Percentiles rank a stretch among this genome's conserved stretches.
These are phyloP conservation scores for Drosophila kuntzei DNA, from an alignment of 2,888 invertebrate species.

Conservation along the genomic window DNA sequence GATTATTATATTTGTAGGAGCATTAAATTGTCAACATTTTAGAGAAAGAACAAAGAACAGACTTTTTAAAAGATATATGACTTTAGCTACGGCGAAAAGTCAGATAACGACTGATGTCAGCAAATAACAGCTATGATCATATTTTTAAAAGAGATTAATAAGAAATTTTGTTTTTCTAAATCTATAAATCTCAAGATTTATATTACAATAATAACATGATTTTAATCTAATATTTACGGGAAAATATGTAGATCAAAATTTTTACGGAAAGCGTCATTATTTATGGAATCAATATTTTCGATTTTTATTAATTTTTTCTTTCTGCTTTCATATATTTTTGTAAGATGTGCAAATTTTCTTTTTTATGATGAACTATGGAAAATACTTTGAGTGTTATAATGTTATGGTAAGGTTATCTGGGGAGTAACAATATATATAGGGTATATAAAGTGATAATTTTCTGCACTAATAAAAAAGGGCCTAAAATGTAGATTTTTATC, in stretches of 20 bases:
- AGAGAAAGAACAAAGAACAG: too few species aligned
- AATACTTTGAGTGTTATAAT: too few species aligned
- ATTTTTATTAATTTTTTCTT: neutral
- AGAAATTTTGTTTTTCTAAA: neutral
- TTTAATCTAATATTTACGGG: neutral
- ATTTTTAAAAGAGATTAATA: slow-evolving; percentile 1
- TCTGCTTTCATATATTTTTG: neutral
- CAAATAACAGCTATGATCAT: slow-evolving; percentile 1
- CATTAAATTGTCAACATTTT: neutral
- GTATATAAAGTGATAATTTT: too few species aligned
- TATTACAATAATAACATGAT: neutral
- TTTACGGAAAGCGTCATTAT: neutral
- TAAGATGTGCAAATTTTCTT: too few species aligned
- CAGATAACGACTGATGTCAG: neutral
- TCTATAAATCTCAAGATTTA: neutral
- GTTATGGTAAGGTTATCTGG: too few species aligned
- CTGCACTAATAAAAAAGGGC: too few species aligned
- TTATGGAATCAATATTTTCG: neutral
- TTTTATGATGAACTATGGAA: too few species aligned
- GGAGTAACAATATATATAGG: too few species aligned
- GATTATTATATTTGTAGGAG: too few species aligned
- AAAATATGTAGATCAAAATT: too few species aligned
- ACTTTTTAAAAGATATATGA: neutral
- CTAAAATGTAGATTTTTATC: too few species aligned
- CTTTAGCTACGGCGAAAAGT: neutral